Evolutionary conservation across 1,140 invertebrate species (phyloP).

Genomic region (Ephestia elutella): DNA sequence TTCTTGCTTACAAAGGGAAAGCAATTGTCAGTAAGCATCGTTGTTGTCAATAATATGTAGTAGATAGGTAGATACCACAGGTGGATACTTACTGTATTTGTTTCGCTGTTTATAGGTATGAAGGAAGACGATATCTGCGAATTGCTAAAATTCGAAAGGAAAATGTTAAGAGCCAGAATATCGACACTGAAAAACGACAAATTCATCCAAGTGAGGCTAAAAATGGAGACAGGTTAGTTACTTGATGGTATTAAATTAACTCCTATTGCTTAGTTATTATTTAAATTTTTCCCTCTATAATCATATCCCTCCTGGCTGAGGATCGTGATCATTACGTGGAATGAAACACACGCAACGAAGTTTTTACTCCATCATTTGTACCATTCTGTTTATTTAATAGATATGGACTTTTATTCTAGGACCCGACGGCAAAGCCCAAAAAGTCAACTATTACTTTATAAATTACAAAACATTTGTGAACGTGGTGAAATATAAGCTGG

Average conservation of each 20-base stretch:
- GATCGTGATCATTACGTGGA: too few species aligned
- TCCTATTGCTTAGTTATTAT: too few species aligned
- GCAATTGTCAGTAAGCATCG: too few species aligned
- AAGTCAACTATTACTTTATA: slow-evolving; percentile 98
- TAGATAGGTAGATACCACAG: not conserved
- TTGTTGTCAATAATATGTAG: not conserved
- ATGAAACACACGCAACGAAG: too few species aligned
- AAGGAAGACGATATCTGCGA: slow-evolving; percentile 98
- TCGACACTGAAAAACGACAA: slow-evolving; percentile 92
- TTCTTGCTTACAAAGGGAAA: too few species aligned
- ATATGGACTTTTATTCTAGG: slow-evolving; percentile 55
- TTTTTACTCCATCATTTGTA: too few species aligned
- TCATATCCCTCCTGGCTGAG: too few species aligned
- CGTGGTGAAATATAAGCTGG: slow-evolving; percentile 97
- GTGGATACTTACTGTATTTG: too few species aligned
- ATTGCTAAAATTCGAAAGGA: slow-evolving; percentile 94
- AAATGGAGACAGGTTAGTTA: slow-evolving; percentile 89
- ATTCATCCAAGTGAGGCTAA: slow-evolving; percentile 92
- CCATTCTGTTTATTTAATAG: too few species aligned
- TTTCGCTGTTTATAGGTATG: slow-evolving; percentile 79
- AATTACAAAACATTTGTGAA: slow-evolving; percentile 98
- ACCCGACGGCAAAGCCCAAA: slow-evolving; percentile 94
- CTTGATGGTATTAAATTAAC: too few species aligned
- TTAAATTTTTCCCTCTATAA: too few species aligned
- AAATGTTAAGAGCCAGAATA: slow-evolving; percentile 92